Conservation (phyloP, 2,797 vertebrate species). For the Sebastes steindachneri region DNA sequence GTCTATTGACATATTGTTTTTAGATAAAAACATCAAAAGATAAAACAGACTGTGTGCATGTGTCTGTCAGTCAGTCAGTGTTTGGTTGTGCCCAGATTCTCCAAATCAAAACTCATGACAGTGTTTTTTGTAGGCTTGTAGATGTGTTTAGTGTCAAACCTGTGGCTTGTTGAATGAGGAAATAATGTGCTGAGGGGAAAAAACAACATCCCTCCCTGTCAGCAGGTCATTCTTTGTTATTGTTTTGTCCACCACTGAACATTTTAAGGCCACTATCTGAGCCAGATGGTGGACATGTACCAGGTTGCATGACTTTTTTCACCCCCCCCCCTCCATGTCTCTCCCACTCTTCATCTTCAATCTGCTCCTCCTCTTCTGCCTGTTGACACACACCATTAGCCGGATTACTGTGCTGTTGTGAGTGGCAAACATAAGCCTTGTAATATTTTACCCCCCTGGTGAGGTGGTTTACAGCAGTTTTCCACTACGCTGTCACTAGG, state of each 20-base stretch:
- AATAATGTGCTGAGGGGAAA: conserved; percentile 1
- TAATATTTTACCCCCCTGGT: conserved; percentile 42
- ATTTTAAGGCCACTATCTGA: background rate
- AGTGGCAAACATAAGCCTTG: conserved; percentile 53
- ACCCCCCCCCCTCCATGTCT: background rate
- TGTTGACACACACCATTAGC: conserved; percentile 41
- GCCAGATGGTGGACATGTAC: conserved; percentile 27
- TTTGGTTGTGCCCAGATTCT: background rate
- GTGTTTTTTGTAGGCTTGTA: background rate
- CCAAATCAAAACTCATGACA: background rate
- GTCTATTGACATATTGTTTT: background rate
- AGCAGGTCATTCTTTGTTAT: background rate
- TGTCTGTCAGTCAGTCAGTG: background rate
- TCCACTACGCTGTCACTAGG: conserved; percentile 40
- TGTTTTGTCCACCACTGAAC: background rate
- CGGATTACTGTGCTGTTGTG: conserved; percentile 40
- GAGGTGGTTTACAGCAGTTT: conserved; percentile 26
- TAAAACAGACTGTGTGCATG: background rate
- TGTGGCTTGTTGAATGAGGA: background rate
- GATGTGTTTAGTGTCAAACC: background rate
- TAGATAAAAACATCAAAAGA: background rate
- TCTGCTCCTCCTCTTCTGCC: conserved; percentile 17
- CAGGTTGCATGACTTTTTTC: conserved; percentile 9
- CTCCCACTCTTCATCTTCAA: conserved; percentile 17
- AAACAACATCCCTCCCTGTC: conserved; percentile 11